These are phyloP conservation scores for Brassicogethes aeneus DNA, from an alignment of 2,888 invertebrate genomes.

Conservation along the genomic window DNA sequence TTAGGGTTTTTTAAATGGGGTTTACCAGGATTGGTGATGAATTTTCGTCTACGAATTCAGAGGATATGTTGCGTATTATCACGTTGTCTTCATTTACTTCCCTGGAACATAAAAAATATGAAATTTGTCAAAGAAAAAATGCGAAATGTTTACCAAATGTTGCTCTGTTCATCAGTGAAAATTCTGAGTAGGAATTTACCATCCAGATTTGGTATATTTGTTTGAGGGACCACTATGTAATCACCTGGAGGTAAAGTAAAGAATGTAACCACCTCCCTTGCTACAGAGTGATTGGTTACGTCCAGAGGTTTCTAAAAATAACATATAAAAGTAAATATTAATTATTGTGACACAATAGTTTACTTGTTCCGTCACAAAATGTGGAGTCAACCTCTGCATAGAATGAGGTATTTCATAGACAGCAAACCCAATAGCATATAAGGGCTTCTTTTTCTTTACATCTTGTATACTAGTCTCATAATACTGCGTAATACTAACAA, in stretches of 20 bases:
- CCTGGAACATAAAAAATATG: too few relatives aligned
- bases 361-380: slow-evolving; percentile 52
- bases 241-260: slow-evolving; percentile 67
- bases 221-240: slow-evolving; percentile 66
- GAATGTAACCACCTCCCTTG: slow-evolving; percentile 62
- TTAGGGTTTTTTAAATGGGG: neutral
- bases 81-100: slow-evolving; percentile 70
- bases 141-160: slow-evolving; percentile 51
- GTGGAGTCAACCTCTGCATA: slow-evolving; percentile 50
- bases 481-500: slow-evolving; percentile 61
- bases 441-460: slow-evolving; percentile 42
- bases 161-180: slow-evolving; percentile 62
- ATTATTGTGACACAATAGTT: slow-evolving; percentile 3
- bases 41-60: slow-evolving; percentile 50
- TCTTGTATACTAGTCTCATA: slow-evolving; percentile 47
- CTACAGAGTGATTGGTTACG: slow-evolving; percentile 56
- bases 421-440: slow-evolving; percentile 60
- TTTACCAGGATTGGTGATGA: slow-evolving; percentile 46
- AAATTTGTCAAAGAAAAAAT: too few relatives aligned
- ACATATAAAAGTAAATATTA: neutral
- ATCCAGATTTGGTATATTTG: slow-evolving; percentile 57
- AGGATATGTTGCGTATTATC: slow-evolving; percentile 54
- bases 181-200: slow-evolving; percentile 63
- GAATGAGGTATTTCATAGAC: slow-evolving; percentile 60
- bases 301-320: slow-evolving; percentile 51